A percentile compares a stretch with the other conserved stretches of the same genome.
These are phyloP conservation scores for Tupaia chinensis DNA, from an alignment of 2,113 vertebrate species.

Conservation along the genomic window DNA sequence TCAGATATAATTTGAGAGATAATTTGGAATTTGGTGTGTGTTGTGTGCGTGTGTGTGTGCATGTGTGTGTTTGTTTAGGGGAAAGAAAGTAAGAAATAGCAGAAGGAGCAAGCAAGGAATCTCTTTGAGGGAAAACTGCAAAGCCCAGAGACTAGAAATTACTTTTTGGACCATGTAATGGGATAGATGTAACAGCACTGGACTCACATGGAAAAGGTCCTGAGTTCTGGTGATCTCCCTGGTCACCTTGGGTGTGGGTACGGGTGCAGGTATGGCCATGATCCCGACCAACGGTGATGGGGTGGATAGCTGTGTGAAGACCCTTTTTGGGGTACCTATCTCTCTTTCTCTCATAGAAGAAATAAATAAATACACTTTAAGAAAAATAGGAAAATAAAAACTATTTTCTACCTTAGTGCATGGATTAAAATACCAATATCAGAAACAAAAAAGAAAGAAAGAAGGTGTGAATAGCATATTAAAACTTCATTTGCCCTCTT, in stretches of 20 bases:
- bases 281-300: no score
- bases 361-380: no score
- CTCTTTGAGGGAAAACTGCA: background rate
- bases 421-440: conserved; percentile 3
- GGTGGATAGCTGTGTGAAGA: no score
- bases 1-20: background rate
- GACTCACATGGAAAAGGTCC: no score
- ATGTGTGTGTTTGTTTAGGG: background rate
- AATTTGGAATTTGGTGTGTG: background rate
- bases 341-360: no score
- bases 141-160: background rate
- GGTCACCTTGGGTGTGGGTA: no score
- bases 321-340: no score
- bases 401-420: background rate
- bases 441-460: background rate
- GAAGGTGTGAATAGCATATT: background rate
- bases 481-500: background rate
- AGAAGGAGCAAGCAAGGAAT: background rate
- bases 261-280: no score
- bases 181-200: no score
- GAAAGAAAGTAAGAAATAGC: background rate
- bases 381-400: no score
- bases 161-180: background rate
- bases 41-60: background rate
- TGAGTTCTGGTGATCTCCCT: no score